A percentile compares a stretch with the other conserved stretches of the same genome.
phyloP scores from a whole-genome alignment of 2,797 vertebrate genomes.

The Halcyon chelicuti region DNA sequence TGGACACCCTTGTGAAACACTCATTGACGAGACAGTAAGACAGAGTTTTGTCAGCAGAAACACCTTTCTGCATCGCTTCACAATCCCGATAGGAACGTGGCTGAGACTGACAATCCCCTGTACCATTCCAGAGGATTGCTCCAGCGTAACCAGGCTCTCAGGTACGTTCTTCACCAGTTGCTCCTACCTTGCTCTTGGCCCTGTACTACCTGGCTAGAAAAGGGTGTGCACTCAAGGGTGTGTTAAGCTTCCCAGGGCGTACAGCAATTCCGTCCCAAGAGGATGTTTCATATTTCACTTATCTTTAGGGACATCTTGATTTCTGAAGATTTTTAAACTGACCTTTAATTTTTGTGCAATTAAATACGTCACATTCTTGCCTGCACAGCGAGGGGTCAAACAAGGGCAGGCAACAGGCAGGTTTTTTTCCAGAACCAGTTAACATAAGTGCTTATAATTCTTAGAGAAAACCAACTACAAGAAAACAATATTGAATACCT shows the following conservation, averaged over 20 bases:
- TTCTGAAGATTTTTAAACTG: conserved; percentile 20
- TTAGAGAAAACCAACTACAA: not conserved
- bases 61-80: not conserved
- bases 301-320: not conserved
- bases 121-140: not conserved
- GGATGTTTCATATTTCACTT: not conserved
- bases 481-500: not conserved
- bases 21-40: not conserved
- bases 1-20: not conserved
- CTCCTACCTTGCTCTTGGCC: not conserved
- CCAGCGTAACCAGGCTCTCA: not conserved
- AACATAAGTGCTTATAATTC: not conserved
- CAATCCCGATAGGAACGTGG: accelerated
- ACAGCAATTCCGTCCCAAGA: not conserved
- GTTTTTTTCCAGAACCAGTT: not conserved
- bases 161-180: not conserved
- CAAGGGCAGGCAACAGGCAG: not conserved
- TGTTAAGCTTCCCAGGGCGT: not conserved
- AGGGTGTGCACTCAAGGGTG: not conserved
- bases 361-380: not conserved
- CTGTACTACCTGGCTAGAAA: not conserved
- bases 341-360: not conserved
- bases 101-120: not conserved
- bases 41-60: not conserved
- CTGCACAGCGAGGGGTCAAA: not conserved